Evolutionary conservation across 2,797 vertebrate species (phyloP), one percentile per base, ranked within the genome.

Genomic region (Malacoraja senta): DNA sequence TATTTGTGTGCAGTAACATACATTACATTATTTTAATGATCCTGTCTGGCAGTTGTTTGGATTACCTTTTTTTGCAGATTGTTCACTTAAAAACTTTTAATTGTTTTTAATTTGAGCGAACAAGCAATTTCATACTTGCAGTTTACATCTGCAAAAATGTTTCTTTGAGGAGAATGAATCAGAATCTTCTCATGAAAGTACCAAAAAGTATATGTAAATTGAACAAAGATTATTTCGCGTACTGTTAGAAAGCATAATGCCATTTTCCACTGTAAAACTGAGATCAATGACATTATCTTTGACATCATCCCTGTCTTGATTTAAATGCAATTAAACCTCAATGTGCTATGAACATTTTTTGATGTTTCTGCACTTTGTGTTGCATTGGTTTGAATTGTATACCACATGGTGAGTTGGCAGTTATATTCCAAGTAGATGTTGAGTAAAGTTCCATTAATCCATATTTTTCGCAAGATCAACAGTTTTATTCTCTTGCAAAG

Each of bases 291-390:
- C 71, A 65, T 53, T n/a, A 17, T 91, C 65, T 68, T 91, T 91
- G 86, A 35, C 61, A 91, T 91, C 7, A 72, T 35, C 24, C 32
- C 44, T 86, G 83, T 86, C 68, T 26, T 13, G 71, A 91, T 91
- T 71, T 65, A 91, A 44, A 91, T 91, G 24, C 71, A 91, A 74
- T 74, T 91, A 91, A 91, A 91, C 68, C 63, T 38, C 9, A 53
- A 44, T 71, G 81, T 84, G 81, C 13, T 58, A 29, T 84, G 81
- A 8, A 84, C 17, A 58, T 53, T 6, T 91, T 91, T 91, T 74
- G 9, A 74, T 72, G 32, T 53, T 32, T 91, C 9, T 74, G 44
- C 29, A 32, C 38, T 21, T 91, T 38, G 17, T 91, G n/a, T 38
- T 91, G 17, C 10, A 24, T 91, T 74, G 65, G 24, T 35, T 72